phyloP scores from a whole-genome alignment of 2,113 vertebrate species.

The Tangachromis dhanisi region DNA sequence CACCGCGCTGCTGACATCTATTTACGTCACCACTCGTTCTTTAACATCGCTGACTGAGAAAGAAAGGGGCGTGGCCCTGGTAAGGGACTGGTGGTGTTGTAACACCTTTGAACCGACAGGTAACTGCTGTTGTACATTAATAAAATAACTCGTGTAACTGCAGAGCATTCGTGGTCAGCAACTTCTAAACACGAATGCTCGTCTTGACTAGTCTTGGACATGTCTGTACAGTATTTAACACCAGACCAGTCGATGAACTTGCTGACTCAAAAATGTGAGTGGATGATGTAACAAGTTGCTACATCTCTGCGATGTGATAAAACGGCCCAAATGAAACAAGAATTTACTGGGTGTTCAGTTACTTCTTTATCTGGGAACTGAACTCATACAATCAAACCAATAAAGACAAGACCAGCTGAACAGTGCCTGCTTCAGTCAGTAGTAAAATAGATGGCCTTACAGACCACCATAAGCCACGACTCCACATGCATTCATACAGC shows the following conservation, averaged over 20 bases:
- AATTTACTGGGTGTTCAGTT: background rate
- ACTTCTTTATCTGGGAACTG: background rate
- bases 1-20: background rate
- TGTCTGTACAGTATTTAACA: background rate
- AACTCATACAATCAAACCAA: background rate
- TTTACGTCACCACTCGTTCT: background rate
- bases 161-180: background rate
- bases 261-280: background rate
- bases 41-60: background rate
- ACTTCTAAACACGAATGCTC: background rate
- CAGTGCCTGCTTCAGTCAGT: background rate
- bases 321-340: background rate
- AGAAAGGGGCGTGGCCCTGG: fast-evolving
- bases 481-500: background rate
- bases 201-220: background rate
- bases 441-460: background rate
- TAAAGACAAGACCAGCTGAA: background rate
- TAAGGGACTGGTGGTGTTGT: background rate
- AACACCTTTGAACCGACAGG: background rate
- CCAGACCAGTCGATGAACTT: background rate
- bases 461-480: background rate
- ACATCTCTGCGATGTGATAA: background rate
- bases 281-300: background rate
- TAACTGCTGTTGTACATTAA: background rate
- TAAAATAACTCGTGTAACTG: background rate